Base-by-base conservation (phyloP, 2,888 invertebrate genomes). In the Scaeva pyrastri region DNA sequence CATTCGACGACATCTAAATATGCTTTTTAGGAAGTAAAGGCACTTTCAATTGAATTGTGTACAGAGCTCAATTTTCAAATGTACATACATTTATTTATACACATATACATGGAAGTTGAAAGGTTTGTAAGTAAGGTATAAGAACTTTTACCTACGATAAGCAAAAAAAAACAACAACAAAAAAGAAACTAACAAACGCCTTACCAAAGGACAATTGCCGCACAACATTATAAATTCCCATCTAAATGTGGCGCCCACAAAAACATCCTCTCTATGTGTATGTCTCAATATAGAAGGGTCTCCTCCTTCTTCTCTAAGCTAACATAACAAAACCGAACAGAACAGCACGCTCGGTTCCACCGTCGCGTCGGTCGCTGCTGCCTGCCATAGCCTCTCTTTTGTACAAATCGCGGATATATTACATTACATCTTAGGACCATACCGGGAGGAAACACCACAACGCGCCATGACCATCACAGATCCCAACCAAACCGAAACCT, bases 211-310 rank as follows among this genome's bases (percentile, higher is more conserved):
- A 85, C 85, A 85, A 80, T 88, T 87, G 83, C 87, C 78, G 83
- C 83, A 80, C 80, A 87, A 84, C 83, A 81, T 82, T 85, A 84
- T 87, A 84, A 85, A 87, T 88, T 88, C 85, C 87, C 87, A 87
- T 87, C 79, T 87, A 85, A 88, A 82, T 82, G 85, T 88, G 88
- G 88, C 88, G 88, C 88, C 88, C 83, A 82, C 86, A 82, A 82
- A 82, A 81, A 86, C 86, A 86, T 78, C 86, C 77, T 71, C 77
- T 70, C 77, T 78, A 82, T 82, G 74, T 56, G 71, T 86, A 86
- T 78, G 86, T 86, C 86, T 86, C 82, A 86, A 86, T 86, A n/a
- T n/a, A n/a, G n/a, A n/a, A 86, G 43, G 48, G 62, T 86, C 80
- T 76, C 62, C 77, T 82, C 77, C 74, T 31, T n/a, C n/a, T 56